phyloP scores from a whole-genome alignment of 2,888 invertebrate species.

The Antheraea yamamai region DNA sequence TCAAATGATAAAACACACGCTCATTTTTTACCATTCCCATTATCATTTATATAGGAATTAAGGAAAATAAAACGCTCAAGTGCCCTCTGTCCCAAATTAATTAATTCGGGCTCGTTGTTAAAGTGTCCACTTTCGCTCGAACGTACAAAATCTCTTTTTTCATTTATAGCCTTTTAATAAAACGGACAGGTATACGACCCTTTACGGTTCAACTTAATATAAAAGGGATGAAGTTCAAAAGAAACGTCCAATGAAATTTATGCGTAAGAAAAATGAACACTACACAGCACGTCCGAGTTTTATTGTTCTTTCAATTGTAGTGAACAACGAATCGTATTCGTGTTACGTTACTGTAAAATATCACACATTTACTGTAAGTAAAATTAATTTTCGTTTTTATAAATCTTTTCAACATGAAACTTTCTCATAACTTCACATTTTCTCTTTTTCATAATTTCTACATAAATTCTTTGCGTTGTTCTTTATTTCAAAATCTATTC shows the following conservation, averaged over 20 bases:
- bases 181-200: constrained; percentile 43
- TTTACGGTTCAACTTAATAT: constrained; percentile 53
- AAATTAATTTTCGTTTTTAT: background rate
- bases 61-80: constrained; percentile 25
- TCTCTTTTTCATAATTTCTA: background rate
- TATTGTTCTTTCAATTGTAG: constrained; percentile 55
- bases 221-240: constrained; percentile 48
- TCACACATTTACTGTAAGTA: background rate
- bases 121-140: constrained; percentile 43
- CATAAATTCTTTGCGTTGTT: no score
- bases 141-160: constrained; percentile 44
- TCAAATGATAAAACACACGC: background rate
- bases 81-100: constrained; percentile 42
- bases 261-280: constrained; percentile 55
- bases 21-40: constrained; percentile 7
- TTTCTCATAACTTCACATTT: background rate
- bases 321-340: constrained; percentile 19
- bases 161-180: constrained; percentile 52
- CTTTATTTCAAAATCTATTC: no score
- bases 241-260: constrained; percentile 55
- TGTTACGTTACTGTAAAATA: background rate
- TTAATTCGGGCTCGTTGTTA: constrained; percentile 43
- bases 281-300: constrained; percentile 59
- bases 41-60: constrained; percentile 13
- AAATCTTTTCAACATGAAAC: background rate